phyloP scores from a whole-genome alignment of 1,140 invertebrate genomes.

The Mya arenaria region DNA sequence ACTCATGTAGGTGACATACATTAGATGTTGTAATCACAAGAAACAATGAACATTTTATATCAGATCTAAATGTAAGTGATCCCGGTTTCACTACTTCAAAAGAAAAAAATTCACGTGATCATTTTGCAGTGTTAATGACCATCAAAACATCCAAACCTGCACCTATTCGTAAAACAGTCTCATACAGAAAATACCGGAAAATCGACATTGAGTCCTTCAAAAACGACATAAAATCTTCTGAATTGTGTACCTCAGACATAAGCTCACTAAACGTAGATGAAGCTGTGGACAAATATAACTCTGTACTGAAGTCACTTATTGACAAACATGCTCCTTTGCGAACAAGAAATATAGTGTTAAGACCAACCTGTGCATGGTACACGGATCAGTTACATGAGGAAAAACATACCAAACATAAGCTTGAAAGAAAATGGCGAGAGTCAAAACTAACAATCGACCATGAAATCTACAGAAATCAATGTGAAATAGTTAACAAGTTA shows the following conservation, averaged over 20 bases:
- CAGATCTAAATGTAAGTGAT: background rate
- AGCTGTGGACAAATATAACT: background rate
- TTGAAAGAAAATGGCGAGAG: background rate
- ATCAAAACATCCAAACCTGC: slow-evolving; percentile 9
- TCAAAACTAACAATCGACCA: slow-evolving; percentile 23
- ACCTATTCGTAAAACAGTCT: slow-evolving; percentile 24
- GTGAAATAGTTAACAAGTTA: slow-evolving; percentile 37
- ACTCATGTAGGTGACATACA: slow-evolving; percentile 50
- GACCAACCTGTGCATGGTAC: slow-evolving; percentile 1
- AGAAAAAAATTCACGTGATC: slow-evolving; percentile 39
- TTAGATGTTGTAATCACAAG: slow-evolving; percentile 51
- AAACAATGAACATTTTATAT: slow-evolving; percentile 13
- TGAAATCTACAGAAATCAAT: slow-evolving; percentile 40
- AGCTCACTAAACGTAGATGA: background rate
- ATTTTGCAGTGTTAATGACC: slow-evolving; percentile 28
- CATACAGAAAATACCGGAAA: slow-evolving; percentile 1
- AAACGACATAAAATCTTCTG: slow-evolving; percentile 1
- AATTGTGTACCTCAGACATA: background rate
- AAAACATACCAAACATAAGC: background rate
- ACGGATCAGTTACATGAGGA: background rate
- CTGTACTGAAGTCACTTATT: background rate
- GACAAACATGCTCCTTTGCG: slow-evolving; percentile 11
- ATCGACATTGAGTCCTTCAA: slow-evolving; percentile 22
- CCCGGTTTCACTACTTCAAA: slow-evolving; percentile 28
- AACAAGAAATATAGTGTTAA: background rate